Base-by-base conservation (phyloP, 2,113 vertebrate species). In the Thymallus thymallus region DNA sequence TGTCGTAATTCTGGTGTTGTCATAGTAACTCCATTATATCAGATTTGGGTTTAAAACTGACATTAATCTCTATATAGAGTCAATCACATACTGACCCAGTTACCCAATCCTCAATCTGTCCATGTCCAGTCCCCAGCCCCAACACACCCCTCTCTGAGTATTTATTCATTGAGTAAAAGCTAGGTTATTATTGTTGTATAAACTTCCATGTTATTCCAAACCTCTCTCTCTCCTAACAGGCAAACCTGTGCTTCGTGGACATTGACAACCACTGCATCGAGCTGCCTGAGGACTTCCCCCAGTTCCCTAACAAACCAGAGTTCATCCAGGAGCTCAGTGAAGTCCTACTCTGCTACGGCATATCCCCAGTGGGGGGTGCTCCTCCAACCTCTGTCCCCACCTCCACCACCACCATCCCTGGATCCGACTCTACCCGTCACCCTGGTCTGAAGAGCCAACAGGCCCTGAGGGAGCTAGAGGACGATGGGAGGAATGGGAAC, bases 161-260 rank as follows among this genome's bases (percentile, higher is more conserved):
- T 16, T 4, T 51, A 51, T 18, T 51, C 0, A 51, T 18, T 51
- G 48, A 51, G 5, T 16, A 16, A 51, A 5, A 51, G 48, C 16
- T 51, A 51, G 18, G 16, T 18, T 51, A 14, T 18, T 5, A 18
- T 51, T 51, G 48, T 51, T 51, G 35, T 10, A 12, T 41, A 41
- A 41, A 41, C 35, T 41, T 41, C 35, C 35, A 41, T 41, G 35
- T 41, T 10, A 41, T 41, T 41, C 2, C 35, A 5, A 22, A 10
- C 60, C 30, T 67, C 4, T 26, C 62, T 80, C 51, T 76, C 7
- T 18, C 77, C 9, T 3, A 88, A 80, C 86, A 98, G 96, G 96
- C 96, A 46, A 98, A 97, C 82, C 86, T 98, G 82, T 98, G 96
- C 76, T 98, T 98, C 41, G 96, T 98, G 68, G 96, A 98, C 85